phyloP scores from a whole-genome alignment of 2,113 vertebrate species.

The Tragulus kanchil region DNA sequence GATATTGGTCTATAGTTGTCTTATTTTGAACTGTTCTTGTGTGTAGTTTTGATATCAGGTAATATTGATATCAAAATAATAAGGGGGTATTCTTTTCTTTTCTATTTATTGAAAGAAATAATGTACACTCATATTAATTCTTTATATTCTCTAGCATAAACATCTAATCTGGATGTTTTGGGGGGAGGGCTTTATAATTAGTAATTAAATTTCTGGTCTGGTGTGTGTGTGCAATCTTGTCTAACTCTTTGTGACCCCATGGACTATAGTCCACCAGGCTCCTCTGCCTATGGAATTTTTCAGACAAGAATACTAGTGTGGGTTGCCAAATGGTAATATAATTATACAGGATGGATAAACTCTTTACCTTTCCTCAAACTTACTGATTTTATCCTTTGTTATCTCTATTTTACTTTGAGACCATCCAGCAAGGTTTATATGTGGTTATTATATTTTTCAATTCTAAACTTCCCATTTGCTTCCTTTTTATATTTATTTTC shows the following conservation, averaged over 20 bases:
- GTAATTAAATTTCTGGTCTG: neutral
- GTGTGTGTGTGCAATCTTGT: neutral
- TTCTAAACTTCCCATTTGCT: neutral
- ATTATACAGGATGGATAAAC: neutral
- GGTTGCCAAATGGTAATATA: neutral
- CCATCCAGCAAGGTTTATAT: neutral
- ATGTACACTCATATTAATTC: neutral
- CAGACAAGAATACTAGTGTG: neutral
- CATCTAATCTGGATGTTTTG: neutral
- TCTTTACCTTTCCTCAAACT: neutral
- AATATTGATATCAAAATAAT: neutral
- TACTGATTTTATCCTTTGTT: neutral
- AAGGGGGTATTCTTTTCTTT: neutral
- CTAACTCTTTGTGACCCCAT: neutral
- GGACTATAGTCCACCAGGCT: neutral
- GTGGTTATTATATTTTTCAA: neutral
- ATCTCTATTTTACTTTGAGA: neutral
- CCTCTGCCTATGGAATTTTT: neutral
- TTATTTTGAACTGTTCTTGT: neutral
- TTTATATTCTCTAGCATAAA: slow-evolving; percentile 3
- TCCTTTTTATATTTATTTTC: neutral
- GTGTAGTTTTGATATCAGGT: neutral
- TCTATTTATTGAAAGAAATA: neutral
- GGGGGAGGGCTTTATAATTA: neutral
- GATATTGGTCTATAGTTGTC: neutral